These are phyloP conservation scores for Halocynthia aurantium DNA, from an alignment of 23 tunicate species.

Conservation along the genomic window DNA sequence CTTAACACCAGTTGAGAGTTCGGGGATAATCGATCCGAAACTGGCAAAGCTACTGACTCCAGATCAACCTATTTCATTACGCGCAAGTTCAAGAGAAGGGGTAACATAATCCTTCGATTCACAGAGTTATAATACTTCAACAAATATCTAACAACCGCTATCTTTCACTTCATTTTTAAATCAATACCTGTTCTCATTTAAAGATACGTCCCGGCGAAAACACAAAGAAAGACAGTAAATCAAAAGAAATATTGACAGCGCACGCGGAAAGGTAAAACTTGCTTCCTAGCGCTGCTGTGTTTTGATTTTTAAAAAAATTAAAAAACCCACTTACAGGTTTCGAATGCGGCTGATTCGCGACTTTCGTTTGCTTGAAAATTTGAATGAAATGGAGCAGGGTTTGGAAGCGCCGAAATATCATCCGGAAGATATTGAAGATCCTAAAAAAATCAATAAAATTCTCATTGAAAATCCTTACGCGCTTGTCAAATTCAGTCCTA, in stretches of 20 bases:
- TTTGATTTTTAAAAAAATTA: background rate
- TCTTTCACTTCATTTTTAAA: background rate
- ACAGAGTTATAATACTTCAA: background rate
- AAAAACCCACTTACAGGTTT: conserved; percentile 30
- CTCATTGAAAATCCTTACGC: conserved; percentile 77
- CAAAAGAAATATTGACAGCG: conserved; percentile 53
- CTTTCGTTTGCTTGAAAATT: conserved; percentile 75
- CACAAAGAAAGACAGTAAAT: background rate
- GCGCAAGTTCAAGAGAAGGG: background rate
- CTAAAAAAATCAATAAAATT: conserved; percentile 37
- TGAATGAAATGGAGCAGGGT: conserved; percentile 89
- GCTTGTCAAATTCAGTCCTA: conserved; percentile 73
- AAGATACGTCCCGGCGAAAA: background rate
- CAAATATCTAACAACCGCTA: background rate
- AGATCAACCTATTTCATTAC: background rate
- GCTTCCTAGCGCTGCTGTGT: background rate
- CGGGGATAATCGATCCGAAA: conserved; percentile 2
- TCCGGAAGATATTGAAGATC: conserved; percentile 57
- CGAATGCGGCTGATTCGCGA: conserved; percentile 91
- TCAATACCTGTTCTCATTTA: background rate
- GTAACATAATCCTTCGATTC: background rate
- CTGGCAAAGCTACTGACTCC: background rate
- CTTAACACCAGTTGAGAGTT: background rate
- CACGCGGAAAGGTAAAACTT: conserved; percentile 40
- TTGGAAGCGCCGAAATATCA: conserved; percentile 95